Conservation (phyloP, 2,888 invertebrate species). For the Amblyjoppa proteus region DNA sequence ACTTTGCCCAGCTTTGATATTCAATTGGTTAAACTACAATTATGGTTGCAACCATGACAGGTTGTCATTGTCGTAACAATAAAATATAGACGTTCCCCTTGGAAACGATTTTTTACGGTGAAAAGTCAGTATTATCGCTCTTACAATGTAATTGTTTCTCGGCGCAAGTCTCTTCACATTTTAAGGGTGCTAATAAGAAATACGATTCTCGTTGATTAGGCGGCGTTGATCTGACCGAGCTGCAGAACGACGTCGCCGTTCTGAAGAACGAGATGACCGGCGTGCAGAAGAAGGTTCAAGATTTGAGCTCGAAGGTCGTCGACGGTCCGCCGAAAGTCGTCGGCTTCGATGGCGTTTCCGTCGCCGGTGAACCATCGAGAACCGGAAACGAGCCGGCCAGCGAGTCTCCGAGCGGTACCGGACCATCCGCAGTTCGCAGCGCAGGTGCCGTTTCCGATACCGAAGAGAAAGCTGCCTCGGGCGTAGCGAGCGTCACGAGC, state of each 20-base stretch:
- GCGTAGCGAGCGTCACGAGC: conserved; percentile 22
- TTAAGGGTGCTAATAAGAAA: background rate
- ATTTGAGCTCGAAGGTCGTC: conserved; percentile 60
- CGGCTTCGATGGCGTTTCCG: background rate
- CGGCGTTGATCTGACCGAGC: conserved; percentile 67
- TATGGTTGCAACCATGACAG: too few species aligned
- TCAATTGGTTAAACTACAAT: too few species aligned
- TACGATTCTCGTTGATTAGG: conserved; percentile 43
- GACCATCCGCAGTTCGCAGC: background rate
- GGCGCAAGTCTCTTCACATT: background rate
- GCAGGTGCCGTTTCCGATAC: background rate
- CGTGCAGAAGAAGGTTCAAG: conserved; percentile 66
- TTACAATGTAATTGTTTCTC: background rate
- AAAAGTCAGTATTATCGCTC: too few species aligned
- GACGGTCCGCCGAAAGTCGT: conserved; percentile 27
- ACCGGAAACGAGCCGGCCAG: background rate
- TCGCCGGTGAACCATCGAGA: background rate
- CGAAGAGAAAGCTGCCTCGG: conserved; percentile 30
- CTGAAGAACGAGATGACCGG: conserved; percentile 70
- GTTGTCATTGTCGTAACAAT: too few species aligned
- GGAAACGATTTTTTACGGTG: too few species aligned
- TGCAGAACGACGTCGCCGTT: conserved; percentile 65
- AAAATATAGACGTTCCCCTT: background rate
- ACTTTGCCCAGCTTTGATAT: too few species aligned
- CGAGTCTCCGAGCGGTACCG: conserved; percentile 33